A percentile compares a stretch with the other conserved stretches of the same genome.
phyloP scores from a whole-genome alignment of 2,797 vertebrate genomes.

The Danio aesculapii region DNA sequence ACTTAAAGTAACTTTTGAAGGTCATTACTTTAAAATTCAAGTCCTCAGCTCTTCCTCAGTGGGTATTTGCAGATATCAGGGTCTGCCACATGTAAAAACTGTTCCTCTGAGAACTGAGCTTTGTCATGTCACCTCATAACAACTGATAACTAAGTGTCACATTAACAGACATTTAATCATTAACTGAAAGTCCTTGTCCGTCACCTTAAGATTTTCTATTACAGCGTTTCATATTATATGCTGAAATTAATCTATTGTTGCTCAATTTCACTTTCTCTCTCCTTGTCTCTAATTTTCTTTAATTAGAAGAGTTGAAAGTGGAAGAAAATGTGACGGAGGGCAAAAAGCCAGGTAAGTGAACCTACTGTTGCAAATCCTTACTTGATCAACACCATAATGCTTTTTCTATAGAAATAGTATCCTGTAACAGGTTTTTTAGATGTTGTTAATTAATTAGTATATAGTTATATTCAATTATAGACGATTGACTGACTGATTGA shows the following conservation, averaged over 20 bases:
- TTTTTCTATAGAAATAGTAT: background rate
- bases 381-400: too few relatives aligned
- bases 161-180: constrained; percentile 5
- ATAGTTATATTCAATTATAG: too few relatives aligned
- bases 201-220: background rate
- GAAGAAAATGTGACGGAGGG: constrained; percentile 70
- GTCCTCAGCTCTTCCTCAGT: background rate
- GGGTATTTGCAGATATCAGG: background rate
- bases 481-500: too few relatives aligned
- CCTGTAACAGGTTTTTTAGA: background rate
- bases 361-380: background rate
- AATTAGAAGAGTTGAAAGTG: constrained; percentile 65
- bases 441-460: too few relatives aligned
- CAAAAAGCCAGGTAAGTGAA: constrained; percentile 75
- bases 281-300: constrained; percentile 6
- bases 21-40: constrained; percentile 39
- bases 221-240: background rate
- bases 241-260: background rate
- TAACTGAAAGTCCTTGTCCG: background rate
- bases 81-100: background rate
- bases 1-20: constrained; percentile 20
- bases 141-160: constrained; percentile 1
- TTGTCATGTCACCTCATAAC: constrained; percentile 4
- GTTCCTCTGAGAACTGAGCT: background rate
- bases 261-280: background rate